Conservation (phyloP, 2,797 vertebrate genomes). For the Catostomus latipinnis region DNA sequence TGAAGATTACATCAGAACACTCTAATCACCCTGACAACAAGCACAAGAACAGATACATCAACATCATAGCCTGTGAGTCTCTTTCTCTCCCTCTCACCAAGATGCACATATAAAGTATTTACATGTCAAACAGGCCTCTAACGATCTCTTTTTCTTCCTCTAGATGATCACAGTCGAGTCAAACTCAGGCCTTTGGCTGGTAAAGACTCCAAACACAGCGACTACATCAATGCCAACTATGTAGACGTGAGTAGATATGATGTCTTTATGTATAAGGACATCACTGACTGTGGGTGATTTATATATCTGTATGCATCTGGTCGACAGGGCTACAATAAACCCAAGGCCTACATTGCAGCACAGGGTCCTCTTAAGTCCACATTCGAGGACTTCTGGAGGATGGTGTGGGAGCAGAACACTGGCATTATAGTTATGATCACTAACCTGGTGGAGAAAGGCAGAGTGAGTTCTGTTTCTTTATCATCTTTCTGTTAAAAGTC, state of each 20-base stretch:
- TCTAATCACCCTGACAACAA: slow-evolving; percentile 93
- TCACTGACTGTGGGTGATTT: not conserved
- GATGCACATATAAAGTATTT: not conserved
- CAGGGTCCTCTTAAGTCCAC: slow-evolving; percentile 95
- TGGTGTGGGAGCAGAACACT: slow-evolving; percentile 97
- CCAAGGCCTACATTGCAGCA: slow-evolving; percentile 92
- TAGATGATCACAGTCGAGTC: slow-evolving; percentile 96
- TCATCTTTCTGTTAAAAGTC: no score
- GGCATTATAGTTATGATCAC: slow-evolving; percentile 96
- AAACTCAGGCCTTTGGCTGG: slow-evolving; percentile 89
- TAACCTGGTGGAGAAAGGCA: slow-evolving; percentile 94
- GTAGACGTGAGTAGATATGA: slow-evolving; percentile 86
- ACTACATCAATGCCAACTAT: slow-evolving; percentile 97
- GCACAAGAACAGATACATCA: slow-evolving; percentile 96
- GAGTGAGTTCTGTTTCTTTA: slow-evolving; percentile 77
- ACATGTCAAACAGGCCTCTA: slow-evolving; percentile 20
- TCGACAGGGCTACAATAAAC: slow-evolving; percentile 92
- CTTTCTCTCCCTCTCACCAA: not conserved
- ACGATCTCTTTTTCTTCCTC: slow-evolving; percentile 47
- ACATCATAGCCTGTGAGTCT: slow-evolving; percentile 91
- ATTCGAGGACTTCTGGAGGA: slow-evolving; percentile 96
- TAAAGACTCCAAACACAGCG: slow-evolving; percentile 95
- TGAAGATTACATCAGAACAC: slow-evolving; percentile 92
- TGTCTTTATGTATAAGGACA: not conserved
- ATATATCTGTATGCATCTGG: slow-evolving; percentile 30